These are phyloP conservation scores for Eupithecia tripunctaria DNA, from an alignment of 2,888 invertebrate genomes.

Conservation along the genomic window DNA sequence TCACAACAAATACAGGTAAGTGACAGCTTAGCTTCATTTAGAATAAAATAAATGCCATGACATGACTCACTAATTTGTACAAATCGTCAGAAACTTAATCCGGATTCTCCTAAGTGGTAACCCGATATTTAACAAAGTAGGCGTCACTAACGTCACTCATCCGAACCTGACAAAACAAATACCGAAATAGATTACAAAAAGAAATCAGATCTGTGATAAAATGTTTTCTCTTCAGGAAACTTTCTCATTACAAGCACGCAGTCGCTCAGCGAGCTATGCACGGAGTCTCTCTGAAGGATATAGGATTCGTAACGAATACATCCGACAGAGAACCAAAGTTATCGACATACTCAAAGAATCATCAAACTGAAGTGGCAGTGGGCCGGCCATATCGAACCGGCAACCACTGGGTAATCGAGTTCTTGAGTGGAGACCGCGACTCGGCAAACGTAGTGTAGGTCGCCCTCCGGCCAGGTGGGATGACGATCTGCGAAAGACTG, in stretches of 20 bases:
- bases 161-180: conserved; percentile 80
- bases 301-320: no score
- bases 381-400: no score
- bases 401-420: no score
- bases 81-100: conserved; percentile 45
- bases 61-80: conserved; percentile 41
- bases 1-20: neutral
- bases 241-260: neutral
- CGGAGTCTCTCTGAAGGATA: no score
- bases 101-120: conserved; percentile 65
- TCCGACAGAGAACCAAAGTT: no score
- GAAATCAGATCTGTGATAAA: conserved; percentile 23
- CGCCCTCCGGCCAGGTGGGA: no score
- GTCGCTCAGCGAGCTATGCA: no score
- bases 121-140: conserved; percentile 72
- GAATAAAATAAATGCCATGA: conserved; percentile 24
- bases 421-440: no score
- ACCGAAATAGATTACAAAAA: conserved; percentile 64
- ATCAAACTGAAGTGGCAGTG: no score
- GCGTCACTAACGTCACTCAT: conserved; percentile 59
- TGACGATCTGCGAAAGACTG: no score
- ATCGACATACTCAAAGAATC: no score
- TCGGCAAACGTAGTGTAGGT: no score
- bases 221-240: neutral
- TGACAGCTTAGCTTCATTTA: neutral